phyloP scores from a whole-genome alignment of 2,797 vertebrate genomes.

The Sebastes vulpes region DNA sequence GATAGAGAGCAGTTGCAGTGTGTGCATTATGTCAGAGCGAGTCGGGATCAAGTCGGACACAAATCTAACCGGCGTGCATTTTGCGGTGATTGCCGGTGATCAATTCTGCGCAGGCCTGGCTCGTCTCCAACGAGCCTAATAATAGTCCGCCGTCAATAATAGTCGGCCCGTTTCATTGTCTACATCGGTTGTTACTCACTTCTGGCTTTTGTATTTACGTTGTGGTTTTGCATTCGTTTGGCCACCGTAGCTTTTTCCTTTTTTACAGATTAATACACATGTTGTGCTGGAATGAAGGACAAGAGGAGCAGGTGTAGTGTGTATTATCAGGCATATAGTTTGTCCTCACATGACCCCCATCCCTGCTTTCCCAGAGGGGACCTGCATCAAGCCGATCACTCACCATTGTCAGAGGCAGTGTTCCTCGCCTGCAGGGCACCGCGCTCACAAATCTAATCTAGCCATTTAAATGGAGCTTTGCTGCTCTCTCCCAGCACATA shows the following conservation, averaged over 20 bases:
- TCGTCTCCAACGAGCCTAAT: neutral
- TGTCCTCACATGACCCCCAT: conserved; percentile 42
- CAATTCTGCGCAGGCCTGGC: neutral
- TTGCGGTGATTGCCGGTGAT: neutral
- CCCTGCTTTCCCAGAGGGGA: conserved; percentile 17
- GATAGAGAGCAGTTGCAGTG: too few species aligned
- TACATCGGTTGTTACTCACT: neutral
- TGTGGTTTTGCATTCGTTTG: too few species aligned
- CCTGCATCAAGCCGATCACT: conserved; percentile 58
- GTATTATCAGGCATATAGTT: conserved; percentile 10
- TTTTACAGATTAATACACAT: neutral
- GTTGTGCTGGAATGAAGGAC: neutral
- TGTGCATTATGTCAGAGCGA: too few species aligned
- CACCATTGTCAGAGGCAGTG: conserved; percentile 57
- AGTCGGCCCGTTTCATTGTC: neutral
- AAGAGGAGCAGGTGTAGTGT: neutral
- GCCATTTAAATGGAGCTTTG: conserved; percentile 74
- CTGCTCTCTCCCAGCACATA: conserved; percentile 55
- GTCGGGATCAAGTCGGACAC: neutral
- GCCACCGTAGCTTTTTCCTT: neutral
- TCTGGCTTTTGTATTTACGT: too few species aligned
- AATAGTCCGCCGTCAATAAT: neutral
- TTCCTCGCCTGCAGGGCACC: conserved; percentile 62
- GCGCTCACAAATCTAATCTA: conserved; percentile 79
- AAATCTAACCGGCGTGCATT: neutral